A percentile compares a stretch with the other conserved stretches of the same genome.
phyloP scores from a whole-genome alignment of 2,113 vertebrate species.

The Gyps fulvus region DNA sequence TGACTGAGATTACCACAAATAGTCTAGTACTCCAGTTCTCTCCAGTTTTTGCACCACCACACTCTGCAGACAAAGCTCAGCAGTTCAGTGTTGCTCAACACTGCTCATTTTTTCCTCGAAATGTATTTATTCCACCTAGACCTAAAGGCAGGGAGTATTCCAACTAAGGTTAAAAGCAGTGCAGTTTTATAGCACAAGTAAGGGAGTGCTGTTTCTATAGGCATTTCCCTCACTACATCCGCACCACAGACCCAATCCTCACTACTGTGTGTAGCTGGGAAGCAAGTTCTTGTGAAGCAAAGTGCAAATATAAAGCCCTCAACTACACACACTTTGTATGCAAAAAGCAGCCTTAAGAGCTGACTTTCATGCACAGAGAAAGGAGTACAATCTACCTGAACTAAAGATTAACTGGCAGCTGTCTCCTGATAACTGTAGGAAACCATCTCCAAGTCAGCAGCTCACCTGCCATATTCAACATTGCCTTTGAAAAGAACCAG shows the following conservation, averaged over 20 bases:
- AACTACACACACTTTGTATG: neutral
- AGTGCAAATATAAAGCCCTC: neutral
- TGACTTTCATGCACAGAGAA: neutral
- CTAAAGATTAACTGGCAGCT: neutral
- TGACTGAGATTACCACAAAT: neutral
- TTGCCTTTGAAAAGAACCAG: neutral
- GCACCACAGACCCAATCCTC: neutral
- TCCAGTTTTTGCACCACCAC: neutral
- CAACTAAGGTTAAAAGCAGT: neutral
- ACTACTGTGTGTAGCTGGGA: neutral
- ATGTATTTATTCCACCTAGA: neutral
- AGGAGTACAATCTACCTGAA: neutral
- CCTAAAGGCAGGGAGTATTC: neutral
- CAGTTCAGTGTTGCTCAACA: neutral
- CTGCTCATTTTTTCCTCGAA: neutral
- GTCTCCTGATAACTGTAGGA: neutral
- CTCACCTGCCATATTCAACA: neutral
- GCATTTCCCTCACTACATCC: neutral
- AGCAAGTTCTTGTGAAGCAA: neutral
- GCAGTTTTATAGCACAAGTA: neutral
- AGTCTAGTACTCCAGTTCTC: too few species aligned
- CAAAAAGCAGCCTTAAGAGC: neutral
- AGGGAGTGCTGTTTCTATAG: neutral
- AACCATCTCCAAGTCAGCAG: neutral
- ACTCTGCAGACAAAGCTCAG: neutral